A percentile compares a stretch with the other conserved stretches of the same genome.
These are phyloP conservation scores for Passer montanus DNA, from an alignment of 2,113 vertebrate species.

Conservation along the genomic window DNA sequence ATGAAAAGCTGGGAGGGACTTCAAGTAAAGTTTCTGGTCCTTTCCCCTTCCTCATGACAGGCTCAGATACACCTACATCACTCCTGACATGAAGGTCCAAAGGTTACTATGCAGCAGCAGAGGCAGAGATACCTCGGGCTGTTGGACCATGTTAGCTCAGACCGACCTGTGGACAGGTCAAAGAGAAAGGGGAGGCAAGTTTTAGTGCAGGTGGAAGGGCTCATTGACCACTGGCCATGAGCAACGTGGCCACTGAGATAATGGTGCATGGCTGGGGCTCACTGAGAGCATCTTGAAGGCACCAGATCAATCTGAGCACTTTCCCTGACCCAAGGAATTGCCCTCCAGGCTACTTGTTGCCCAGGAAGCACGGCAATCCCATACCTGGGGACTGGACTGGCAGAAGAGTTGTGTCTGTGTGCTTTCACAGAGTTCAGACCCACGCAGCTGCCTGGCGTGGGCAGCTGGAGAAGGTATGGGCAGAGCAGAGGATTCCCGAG, in stretches of 20 bases:
- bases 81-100: neutral
- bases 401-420: neutral
- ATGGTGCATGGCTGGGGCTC: fast-evolving
- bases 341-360: neutral
- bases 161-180: neutral
- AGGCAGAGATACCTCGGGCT: neutral
- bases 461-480: neutral
- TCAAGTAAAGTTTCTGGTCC: neutral
- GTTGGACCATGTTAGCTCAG: neutral
- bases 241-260: neutral
- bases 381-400: neutral
- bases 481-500: neutral
- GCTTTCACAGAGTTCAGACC: neutral
- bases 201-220: fast-evolving
- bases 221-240: fast-evolving
- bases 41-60: neutral
- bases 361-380: neutral
- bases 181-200: neutral
- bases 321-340: neutral
- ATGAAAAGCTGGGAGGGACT: neutral
- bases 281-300: neutral
- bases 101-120: neutral
- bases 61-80: neutral
- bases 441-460: fast-evolving
- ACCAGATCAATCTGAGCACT: neutral